Percentiles rank a stretch among this genome's conserved stretches.
phyloP scores from a whole-genome alignment of 2,113 vertebrate genomes.

The Chlamydotis undulata region DNA sequence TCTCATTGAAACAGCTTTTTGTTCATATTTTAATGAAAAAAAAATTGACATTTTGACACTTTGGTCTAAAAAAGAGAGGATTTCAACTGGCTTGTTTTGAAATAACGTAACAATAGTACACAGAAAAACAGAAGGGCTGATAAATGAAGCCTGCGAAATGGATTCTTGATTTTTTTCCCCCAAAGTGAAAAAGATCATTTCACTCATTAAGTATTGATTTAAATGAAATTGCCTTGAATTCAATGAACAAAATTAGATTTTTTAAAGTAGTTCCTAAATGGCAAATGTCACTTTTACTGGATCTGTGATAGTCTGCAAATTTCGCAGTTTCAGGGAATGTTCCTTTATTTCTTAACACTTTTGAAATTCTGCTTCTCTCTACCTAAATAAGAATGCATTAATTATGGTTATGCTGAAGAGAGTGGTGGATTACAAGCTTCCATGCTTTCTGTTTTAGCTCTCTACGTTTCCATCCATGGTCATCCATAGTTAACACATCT shows the following conservation, averaged over 20 bases:
- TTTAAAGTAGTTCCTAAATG: background rate
- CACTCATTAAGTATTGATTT: background rate
- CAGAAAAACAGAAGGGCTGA: background rate
- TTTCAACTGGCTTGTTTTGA: background rate
- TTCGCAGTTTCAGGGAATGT: background rate
- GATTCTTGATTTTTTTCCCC: background rate
- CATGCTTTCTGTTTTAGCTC: background rate
- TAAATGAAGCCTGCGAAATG: background rate
- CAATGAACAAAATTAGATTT: background rate
- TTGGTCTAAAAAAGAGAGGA: background rate
- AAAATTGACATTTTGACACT: background rate
- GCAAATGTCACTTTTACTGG: background rate
- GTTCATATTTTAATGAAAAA: background rate
- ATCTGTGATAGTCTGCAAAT: background rate
- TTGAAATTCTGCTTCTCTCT: background rate
- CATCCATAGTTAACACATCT: background rate
- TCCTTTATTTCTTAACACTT: constrained; percentile 9
- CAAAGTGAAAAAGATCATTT: background rate
- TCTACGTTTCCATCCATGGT: background rate
- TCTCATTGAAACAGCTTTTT: background rate
- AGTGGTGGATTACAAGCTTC: background rate
- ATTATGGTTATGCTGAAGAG: background rate
- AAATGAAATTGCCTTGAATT: background rate
- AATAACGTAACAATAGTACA: background rate
- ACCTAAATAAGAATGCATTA: background rate